Evolutionary conservation across 2,888 invertebrate species (phyloP), one percentile per base, ranked within the genome.

Genomic region (Scrobipalpa costella): DNA sequence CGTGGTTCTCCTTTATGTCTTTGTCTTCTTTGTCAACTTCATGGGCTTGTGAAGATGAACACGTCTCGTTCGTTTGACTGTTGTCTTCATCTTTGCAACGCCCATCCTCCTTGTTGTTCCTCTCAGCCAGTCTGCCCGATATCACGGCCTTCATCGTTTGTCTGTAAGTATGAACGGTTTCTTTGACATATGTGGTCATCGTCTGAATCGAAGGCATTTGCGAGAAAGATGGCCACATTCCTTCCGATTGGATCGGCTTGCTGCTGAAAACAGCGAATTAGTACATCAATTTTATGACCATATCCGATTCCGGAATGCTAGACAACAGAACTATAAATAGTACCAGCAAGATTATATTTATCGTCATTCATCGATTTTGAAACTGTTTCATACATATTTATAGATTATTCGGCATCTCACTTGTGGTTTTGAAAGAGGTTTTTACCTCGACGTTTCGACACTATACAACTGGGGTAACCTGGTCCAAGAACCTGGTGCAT

Each of bases 101-200:
- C 15, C 17, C 36, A 17, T 11, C 11, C 5, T 27, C 19, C 7
- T 62, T 33, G 33, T 1, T 8, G 40, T 15, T 7, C 2, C 1
- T 40, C n/a, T n/a, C n/a, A n/a, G n/a, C n/a, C n/a, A n/a, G n/a
- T n/a, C n/a, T n/a, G n/a, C n/a, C n/a, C n/a, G n/a, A n/a, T n/a
- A n/a, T n/a, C n/a, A 76, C 58, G 1, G 72, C 71, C 70, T 81
- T 83, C 70, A 83, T 76, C n/a, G 74, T 69, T 73, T 81, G 81
- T 68, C 84, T 84, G 73, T 17, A 81, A 83, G 52, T 52, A 61
- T 59, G 9, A 63, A 8, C 63, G 47, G 57, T 21, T 27, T 59
- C 44, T 60, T 19, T 36, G 19, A 59, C 6, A 34, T 44, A 36
- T 3, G 27, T 17, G 9, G 60, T 60, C 60, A 60, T 49, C 17